Conservation (phyloP, 2,797 vertebrate genomes). For the Sorex maritimensis region DNA sequence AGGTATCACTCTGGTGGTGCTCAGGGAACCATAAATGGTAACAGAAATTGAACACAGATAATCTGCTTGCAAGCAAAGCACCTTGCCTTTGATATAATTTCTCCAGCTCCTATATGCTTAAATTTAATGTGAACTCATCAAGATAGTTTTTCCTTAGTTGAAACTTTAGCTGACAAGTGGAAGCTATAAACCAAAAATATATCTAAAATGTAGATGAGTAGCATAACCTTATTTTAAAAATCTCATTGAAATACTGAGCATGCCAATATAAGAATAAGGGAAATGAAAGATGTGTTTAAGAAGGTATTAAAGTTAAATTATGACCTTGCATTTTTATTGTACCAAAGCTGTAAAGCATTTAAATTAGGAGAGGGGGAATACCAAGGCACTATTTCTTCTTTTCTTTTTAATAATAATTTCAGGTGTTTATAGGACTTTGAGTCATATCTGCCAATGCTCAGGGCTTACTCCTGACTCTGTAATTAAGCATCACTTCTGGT, state of each 20-base stretch:
- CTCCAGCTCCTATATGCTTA: neutral
- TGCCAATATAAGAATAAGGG: neutral
- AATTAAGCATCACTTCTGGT: too few species aligned
- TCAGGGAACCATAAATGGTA: too few species aligned
- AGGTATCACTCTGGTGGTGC: too few species aligned
- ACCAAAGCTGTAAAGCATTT: neutral
- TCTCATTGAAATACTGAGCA: neutral
- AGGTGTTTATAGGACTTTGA: too few species aligned
- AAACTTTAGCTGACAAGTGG: neutral
- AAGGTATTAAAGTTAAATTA: slow-evolving; percentile 16
- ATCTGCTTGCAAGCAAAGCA: too few species aligned
- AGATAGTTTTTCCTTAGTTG: neutral
- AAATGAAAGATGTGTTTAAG: neutral
- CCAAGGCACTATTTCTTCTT: too few species aligned
- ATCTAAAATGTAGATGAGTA: neutral
- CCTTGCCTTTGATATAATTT: too few species aligned
- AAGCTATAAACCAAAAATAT: neutral
- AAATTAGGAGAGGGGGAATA: neutral
- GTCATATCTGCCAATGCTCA: too few species aligned
- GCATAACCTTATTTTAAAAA: neutral
- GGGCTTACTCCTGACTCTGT: too few species aligned
- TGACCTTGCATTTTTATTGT: neutral
- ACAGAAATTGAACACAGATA: too few species aligned
- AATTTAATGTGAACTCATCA: slow-evolving; percentile 12
- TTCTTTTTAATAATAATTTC: too few species aligned